Conservation (phyloP, 2,888 invertebrate species). For the Folsomia candida region DNA sequence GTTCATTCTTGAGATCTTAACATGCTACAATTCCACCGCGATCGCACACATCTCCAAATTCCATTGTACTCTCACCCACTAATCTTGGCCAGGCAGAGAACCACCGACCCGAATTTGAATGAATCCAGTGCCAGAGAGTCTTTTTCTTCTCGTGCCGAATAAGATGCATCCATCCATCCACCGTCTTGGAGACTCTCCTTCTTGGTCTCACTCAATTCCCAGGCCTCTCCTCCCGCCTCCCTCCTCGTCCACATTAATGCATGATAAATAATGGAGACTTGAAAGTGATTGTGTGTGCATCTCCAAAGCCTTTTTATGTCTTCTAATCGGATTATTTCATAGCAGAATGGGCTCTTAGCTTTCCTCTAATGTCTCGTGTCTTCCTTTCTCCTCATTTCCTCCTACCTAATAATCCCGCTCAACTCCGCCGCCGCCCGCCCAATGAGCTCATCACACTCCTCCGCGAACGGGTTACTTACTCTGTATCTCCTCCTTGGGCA, state of each 20-base stretch:
- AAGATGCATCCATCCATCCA: neutral
- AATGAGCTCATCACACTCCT: neutral
- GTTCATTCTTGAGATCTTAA: slow-evolving; percentile 15
- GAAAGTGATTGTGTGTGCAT: slow-evolving; percentile 36
- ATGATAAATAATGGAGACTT: slow-evolving; percentile 40
- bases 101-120: slow-evolving; percentile 6
- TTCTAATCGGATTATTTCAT: slow-evolving; percentile 47
- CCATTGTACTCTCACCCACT: neutral
- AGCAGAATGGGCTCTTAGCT: slow-evolving; percentile 29
- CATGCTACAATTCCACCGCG: slow-evolving; percentile 1
- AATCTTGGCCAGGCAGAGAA: neutral
- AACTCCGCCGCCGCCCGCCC: neutral
- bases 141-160: neutral
- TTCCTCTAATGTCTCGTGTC: slow-evolving; percentile 15
- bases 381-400: slow-evolving; percentile 20
- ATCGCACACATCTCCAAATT: neutral
- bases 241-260: slow-evolving; percentile 28
- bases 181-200: slow-evolving; percentile 13
- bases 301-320: slow-evolving; percentile 42
- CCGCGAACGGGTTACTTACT: neutral
- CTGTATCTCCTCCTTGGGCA: neutral
- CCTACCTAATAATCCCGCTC: neutral
- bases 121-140: neutral
- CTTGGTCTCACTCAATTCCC: slow-evolving; percentile 1
- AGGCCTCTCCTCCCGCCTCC: slow-evolving; percentile 7